A percentile compares a stretch with the other conserved stretches of the same genome.
Evolutionary conservation across 1,140 invertebrate genomes (phyloP).

Genomic region (Triops cancriformis): DNA sequence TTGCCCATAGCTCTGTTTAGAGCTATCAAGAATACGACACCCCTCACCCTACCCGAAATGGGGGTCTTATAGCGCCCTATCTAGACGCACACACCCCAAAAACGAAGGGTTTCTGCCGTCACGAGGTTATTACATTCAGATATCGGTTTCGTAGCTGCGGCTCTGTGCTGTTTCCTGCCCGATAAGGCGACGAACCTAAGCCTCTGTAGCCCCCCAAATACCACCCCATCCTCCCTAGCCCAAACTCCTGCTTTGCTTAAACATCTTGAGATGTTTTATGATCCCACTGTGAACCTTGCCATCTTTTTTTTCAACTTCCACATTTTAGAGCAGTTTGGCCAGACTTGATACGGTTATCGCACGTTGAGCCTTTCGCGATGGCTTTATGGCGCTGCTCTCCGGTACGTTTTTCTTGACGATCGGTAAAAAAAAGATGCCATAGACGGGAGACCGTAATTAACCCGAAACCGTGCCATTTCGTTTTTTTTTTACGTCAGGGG

Average conservation of each 20-base stretch:
- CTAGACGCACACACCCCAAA: not conserved
- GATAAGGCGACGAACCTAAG: not conserved
- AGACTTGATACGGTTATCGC: not conserved
- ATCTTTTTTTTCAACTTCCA: not conserved
- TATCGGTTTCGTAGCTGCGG: not conserved
- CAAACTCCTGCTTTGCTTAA: not conserved
- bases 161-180: not conserved
- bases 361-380: not conserved
- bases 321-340: not conserved
- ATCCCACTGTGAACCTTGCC: constrained; percentile 3
- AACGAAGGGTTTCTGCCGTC: constrained; percentile 1
- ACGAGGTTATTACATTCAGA: constrained; percentile 4
- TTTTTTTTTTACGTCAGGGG: not conserved
- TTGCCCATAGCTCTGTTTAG: not conserved
- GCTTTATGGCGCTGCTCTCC: not conserved
- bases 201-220: not conserved
- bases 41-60: not conserved
- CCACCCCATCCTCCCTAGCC: too few species aligned
- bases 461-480: not conserved
- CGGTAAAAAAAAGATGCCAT: not conserved
- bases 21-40: not conserved
- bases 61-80: constrained; percentile 8
- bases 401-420: not conserved
- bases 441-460: not conserved
- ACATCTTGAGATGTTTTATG: constrained; percentile 5